Percentiles rank a stretch among this genome's conserved stretches.
phyloP scores from a whole-genome alignment of 2,797 vertebrate genomes.

The Rhadinocentrus ornatus region DNA sequence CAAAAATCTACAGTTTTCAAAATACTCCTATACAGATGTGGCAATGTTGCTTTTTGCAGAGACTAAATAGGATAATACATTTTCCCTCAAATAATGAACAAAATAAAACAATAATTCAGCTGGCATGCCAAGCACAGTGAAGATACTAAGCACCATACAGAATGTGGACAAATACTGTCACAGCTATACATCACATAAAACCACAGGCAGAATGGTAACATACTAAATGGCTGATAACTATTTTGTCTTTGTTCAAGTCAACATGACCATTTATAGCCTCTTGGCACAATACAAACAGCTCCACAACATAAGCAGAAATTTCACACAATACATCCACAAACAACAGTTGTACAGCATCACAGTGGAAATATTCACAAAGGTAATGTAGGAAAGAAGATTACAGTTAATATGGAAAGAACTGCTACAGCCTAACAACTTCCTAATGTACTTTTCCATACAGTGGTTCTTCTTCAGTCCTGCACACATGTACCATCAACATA shows the following conservation, averaged over 20 bases:
- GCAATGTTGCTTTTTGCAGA: no score
- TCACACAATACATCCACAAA: slow-evolving; percentile 29
- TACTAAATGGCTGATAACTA: not conserved
- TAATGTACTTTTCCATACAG: not conserved
- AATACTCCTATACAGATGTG: no score
- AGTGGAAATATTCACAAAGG: slow-evolving; percentile 36
- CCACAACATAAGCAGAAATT: slow-evolving; percentile 28
- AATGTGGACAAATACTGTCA: slow-evolving; percentile 36
- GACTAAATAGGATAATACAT: no score
- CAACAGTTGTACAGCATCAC: slow-evolving; percentile 32
- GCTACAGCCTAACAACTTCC: not conserved
- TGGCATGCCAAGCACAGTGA: slow-evolving; percentile 14
- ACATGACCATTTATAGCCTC: slow-evolving; percentile 19
- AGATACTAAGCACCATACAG: not conserved
- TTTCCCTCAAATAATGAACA: no score
- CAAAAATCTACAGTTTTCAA: no score
- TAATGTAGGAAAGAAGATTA: slow-evolving; percentile 22
- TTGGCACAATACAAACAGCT: slow-evolving; percentile 32
- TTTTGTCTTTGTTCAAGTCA: not conserved
- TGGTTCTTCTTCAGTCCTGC: not conserved
- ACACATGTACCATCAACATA: not conserved
- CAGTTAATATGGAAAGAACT: slow-evolving; percentile 12
- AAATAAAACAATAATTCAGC: slow-evolving; percentile 4
- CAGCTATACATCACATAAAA: slow-evolving; percentile 37
- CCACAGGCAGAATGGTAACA: slow-evolving; percentile 20